A percentile compares a stretch with the other conserved stretches of the same genome.
These are phyloP conservation scores for Protonibea diacanthus DNA, from an alignment of 2,797 vertebrate species.

Conservation along the genomic window DNA sequence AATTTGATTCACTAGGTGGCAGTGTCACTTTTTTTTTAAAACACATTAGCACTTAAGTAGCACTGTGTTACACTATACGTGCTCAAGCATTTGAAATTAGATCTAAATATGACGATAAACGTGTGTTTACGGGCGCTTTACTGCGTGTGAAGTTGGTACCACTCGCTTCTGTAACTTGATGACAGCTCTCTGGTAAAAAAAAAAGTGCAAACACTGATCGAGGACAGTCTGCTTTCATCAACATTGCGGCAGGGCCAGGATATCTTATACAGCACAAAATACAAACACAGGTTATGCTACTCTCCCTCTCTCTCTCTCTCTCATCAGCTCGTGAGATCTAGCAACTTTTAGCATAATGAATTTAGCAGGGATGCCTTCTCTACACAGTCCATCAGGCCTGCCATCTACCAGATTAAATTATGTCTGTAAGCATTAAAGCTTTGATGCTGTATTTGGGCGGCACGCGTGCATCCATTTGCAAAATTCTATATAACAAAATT, in stretches of 20 bases:
- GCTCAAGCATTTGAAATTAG: not conserved
- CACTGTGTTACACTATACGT: not conserved
- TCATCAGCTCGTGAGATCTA: constrained; percentile 79
- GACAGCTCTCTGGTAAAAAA: constrained; percentile 18
- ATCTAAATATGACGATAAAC: not conserved
- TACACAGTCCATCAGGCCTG: constrained; percentile 82
- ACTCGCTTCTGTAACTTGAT: constrained; percentile 7
- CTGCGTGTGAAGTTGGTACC: not conserved
- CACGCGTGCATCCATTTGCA: constrained; percentile 83
- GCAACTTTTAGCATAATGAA: constrained; percentile 86
- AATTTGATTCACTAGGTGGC: constrained; percentile 69
- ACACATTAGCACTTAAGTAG: constrained; percentile 14
- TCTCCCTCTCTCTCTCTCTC: constrained; percentile 58
- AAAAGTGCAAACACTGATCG: constrained; percentile 16
- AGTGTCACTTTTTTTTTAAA: constrained; percentile 66
- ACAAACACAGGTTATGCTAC: constrained; percentile 52
- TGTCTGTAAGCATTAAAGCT: constrained; percentile 84
- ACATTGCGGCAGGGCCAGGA: constrained; percentile 15
- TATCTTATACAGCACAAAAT: constrained; percentile 42
- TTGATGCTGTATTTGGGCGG: constrained; percentile 83
- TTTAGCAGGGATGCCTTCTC: constrained; percentile 81
- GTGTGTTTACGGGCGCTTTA: not conserved
- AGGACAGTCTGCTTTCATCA: constrained; percentile 33
- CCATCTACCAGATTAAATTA: constrained; percentile 85
- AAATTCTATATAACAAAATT: constrained; percentile 86